These are phyloP conservation scores for Drosophila meridiana DNA, from an alignment of 2,888 invertebrate genomes.

Conservation along the genomic window DNA sequence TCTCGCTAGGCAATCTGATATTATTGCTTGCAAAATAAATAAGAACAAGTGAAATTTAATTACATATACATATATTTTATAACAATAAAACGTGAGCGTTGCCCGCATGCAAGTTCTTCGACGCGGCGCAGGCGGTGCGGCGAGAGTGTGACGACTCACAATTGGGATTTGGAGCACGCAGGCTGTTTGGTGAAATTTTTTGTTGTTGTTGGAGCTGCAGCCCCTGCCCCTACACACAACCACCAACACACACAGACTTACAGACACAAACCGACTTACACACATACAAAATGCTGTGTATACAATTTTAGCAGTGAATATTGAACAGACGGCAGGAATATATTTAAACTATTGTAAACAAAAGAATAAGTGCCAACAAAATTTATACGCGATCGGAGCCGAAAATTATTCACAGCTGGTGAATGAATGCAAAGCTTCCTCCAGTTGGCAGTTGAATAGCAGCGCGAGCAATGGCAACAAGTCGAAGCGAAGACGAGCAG, in stretches of 20 bases:
- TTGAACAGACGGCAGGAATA: slow-evolving; percentile 48
- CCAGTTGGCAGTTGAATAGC: slow-evolving; percentile 38
- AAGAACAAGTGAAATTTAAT: slow-evolving; percentile 61
- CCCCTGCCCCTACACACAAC: slow-evolving; percentile 24
- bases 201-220: slow-evolving; percentile 49
- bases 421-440: slow-evolving; percentile 52
- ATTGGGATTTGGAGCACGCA: slow-evolving; percentile 57
- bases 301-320: slow-evolving; percentile 70
- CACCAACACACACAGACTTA: slow-evolving; percentile 11
- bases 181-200: slow-evolving; percentile 62
- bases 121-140: slow-evolving; percentile 51
- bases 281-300: slow-evolving; percentile 71
- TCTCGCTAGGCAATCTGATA: slow-evolving; percentile 44
- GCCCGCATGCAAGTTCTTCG: slow-evolving; percentile 43
- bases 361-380: slow-evolving; percentile 39
- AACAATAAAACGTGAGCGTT: slow-evolving; percentile 37
- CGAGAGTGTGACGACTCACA: slow-evolving; percentile 23
- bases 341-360: slow-evolving; percentile 76
- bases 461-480: slow-evolving; percentile 69
- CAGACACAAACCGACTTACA: slow-evolving; percentile 7
- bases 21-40: slow-evolving; percentile 70
- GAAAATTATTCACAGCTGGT: slow-evolving; percentile 41
- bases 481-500: slow-evolving; percentile 47
- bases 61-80: slow-evolving; percentile 31
- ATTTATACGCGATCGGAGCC: slow-evolving; percentile 49